Evolutionary conservation across 2,888 invertebrate genomes (phyloP).

Genomic region (Abrostola tripartita): DNA sequence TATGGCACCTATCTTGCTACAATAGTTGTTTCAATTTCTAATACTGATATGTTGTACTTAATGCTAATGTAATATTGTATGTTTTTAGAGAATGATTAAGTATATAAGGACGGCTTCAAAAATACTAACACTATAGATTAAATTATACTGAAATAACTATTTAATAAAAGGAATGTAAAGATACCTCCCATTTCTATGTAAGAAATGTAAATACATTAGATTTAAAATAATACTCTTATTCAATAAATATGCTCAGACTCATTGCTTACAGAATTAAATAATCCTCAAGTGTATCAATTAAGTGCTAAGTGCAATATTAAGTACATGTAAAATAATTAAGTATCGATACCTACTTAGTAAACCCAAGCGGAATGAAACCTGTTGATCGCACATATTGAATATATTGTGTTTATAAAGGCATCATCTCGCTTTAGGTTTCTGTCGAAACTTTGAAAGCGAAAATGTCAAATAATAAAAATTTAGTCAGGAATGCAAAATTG

Average conservation of each 20-base stretch:
- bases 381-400: constrained; percentile 29
- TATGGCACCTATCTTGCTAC: constrained; percentile 74
- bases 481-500: constrained; percentile 18
- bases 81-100: constrained; percentile 36
- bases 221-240: constrained; percentile 20
- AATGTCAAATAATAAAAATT: constrained; percentile 45
- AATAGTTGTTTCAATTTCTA: constrained; percentile 59
- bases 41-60: constrained; percentile 79
- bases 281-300: constrained; percentile 24
- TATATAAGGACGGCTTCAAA: constrained; percentile 66
- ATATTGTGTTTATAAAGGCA: constrained; percentile 46
- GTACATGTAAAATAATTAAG: constrained; percentile 28
- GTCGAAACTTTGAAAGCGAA: constrained; percentile 79
- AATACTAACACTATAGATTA: constrained; percentile 51
- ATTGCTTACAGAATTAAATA: constrained; percentile 14
- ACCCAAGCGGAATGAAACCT: constrained; percentile 55
- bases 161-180: constrained; percentile 43
- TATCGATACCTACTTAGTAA: constrained; percentile 41
- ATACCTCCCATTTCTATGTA: constrained; percentile 29
- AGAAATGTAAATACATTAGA: constrained; percentile 21
- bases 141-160: background rate
- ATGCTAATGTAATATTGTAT: constrained; percentile 46
- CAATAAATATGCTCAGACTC: constrained; percentile 37
- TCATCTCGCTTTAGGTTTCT: constrained; percentile 80
- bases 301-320: constrained; percentile 45